A percentile compares a stretch with the other conserved stretches of the same genome.
Evolutionary conservation across 2,797 vertebrate genomes (phyloP).

Genomic region (Epinephelus awoara): DNA sequence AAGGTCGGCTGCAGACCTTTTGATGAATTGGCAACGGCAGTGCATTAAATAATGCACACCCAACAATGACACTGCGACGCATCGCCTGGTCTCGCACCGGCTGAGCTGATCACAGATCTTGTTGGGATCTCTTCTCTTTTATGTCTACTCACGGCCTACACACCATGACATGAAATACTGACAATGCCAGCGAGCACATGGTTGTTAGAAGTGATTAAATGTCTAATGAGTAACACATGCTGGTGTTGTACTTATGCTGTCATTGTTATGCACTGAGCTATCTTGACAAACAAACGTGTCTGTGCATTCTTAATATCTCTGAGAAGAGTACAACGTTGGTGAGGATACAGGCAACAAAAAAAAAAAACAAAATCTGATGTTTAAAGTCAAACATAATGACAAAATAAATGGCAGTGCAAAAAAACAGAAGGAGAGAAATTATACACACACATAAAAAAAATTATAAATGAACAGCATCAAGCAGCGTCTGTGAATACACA

Average conservation of each 20-base stretch:
- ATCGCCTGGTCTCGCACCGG: slow-evolving; percentile 18
- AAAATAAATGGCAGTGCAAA: slow-evolving; percentile 30
- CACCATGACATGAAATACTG: slow-evolving; percentile 43
- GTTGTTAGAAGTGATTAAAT: slow-evolving; percentile 60
- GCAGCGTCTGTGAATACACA: slow-evolving; percentile 19
- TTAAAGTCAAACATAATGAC: slow-evolving; percentile 52
- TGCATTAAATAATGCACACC: slow-evolving; percentile 44
- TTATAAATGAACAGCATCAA: slow-evolving; percentile 39
- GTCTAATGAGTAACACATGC: slow-evolving; percentile 66
- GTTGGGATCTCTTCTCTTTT: slow-evolving; percentile 45
- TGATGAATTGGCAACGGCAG: slow-evolving; percentile 36
- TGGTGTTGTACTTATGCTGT: slow-evolving; percentile 53
- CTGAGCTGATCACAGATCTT: slow-evolving; percentile 50
- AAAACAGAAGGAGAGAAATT: slow-evolving; percentile 46
- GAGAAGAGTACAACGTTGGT: neutral
- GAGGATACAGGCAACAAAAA: slow-evolving; percentile 3
- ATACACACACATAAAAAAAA: slow-evolving; percentile 12
- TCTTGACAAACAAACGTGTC: slow-evolving; percentile 54
- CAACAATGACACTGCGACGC: slow-evolving; percentile 24
- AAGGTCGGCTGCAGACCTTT: slow-evolving; percentile 14
- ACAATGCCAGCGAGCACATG: slow-evolving; percentile 41
- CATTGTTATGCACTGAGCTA: slow-evolving; percentile 57
- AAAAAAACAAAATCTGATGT: slow-evolving; percentile 25
- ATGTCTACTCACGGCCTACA: slow-evolving; percentile 43
- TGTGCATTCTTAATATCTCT: slow-evolving; percentile 47